Conservation (phyloP, 2,113 vertebrate genomes). For the Chaenogobius annularis region DNA sequence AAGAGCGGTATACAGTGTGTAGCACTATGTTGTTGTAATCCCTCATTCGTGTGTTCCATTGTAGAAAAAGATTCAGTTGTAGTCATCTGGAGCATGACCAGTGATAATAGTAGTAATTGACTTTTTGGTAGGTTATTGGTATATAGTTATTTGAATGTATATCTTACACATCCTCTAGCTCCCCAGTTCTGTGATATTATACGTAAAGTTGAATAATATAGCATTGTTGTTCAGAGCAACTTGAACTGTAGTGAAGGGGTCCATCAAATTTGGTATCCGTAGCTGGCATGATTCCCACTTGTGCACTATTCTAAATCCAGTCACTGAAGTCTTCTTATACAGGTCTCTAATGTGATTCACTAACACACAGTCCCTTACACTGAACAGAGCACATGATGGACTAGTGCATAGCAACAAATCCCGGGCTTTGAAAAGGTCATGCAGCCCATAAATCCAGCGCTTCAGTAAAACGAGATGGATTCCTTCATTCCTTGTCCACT, state of each 20-base stretch:
- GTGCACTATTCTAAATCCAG: not conserved
- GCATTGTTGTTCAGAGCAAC: too few relatives aligned
- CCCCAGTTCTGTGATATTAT: not conserved
- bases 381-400: constrained; percentile 60
- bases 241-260: not conserved
- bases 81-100: too few relatives aligned
- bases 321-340: constrained; percentile 6
- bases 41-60: too few relatives aligned
- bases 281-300: not conserved
- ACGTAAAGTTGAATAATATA: too few relatives aligned
- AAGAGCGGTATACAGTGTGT: too few relatives aligned
- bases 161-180: not conserved
- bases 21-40: too few relatives aligned
- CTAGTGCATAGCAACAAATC: constrained; percentile 72
- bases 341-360: constrained; percentile 24
- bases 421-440: constrained; percentile 75
- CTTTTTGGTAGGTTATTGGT: too few relatives aligned
- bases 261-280: not conserved
- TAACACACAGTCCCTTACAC: constrained; percentile 36
- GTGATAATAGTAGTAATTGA: not conserved
- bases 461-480: constrained; percentile 71
- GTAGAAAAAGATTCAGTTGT: too few relatives aligned
- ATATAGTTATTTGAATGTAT: not conserved
- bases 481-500: constrained; percentile 71
- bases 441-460: constrained; percentile 69